Evolutionary conservation across 2,797 vertebrate genomes (phyloP), one percentile per base, ranked within the genome.

Genomic region (Typhlichthys subterraneus): DNA sequence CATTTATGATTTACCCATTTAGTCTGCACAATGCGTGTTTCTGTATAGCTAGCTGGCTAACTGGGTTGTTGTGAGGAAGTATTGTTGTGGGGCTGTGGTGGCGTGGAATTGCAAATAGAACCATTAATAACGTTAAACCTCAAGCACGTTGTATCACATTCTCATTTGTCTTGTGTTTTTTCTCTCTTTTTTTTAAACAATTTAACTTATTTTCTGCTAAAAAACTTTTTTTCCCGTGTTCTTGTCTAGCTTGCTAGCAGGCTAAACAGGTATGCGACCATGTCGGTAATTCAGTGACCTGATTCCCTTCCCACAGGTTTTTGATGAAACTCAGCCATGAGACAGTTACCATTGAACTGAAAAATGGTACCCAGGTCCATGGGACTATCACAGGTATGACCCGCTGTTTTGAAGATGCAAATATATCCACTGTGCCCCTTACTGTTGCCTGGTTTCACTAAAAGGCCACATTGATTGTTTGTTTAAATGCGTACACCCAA

Each of bases 291-390:
- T 10, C 42, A 12, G 9, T 53, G 46, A 60, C n/a, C 15, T 10
- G 1, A 10, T 55, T 9, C 6, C 47, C 5, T 15, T 38, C 11
- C 33, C 14, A 0, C 69, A 99, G 98, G 69, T 99, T 99, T 94
- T 92, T 99, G 76, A 99, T 99, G 98, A 99, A 99, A 85, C 85
- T 99, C 90, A 99, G 98, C 84, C 98, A 99, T 53, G 98, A 99
- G 91, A 99, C 98, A 0, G 97, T 99, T 45, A 99, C 98, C 48
- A 99, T 99, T 62, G 97, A 99, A 63, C 89, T 99, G 88, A 98
- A 99, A 88, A 99, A 99, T 57, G 97, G 98, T 63, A 99, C 98
- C 2, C 98, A 99, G 84, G 98, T 99, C 45, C 98, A 99, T 2
- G 97, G 97, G 66, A 99, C 98, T 1, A 98, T 99, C 70, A 99